Base-by-base conservation (phyloP, 2,888 invertebrate genomes). In the Trachelus iudaicus region DNA sequence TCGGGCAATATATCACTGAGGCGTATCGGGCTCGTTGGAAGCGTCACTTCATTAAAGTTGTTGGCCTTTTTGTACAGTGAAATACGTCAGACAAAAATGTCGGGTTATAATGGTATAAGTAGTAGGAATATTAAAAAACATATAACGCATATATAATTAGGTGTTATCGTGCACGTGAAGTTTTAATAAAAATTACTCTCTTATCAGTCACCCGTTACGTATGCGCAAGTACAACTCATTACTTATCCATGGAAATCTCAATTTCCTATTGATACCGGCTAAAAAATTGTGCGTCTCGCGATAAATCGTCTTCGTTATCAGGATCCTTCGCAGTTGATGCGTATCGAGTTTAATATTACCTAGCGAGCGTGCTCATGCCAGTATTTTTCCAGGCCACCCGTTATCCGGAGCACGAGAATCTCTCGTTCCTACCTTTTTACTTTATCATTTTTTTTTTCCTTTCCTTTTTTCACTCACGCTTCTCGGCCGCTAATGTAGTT, bases 401-500 rank as follows among this genome's bases (percentile, higher is more conserved):
- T 79, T 80, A 79, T 80, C 76, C 34, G 23, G 76, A 77, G 69
- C 69, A 13, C 73, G 80, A 79, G 77, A 78, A 78, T 73, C 68
- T 69, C 31, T 34, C 31, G 69, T 34, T 73, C 68, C 69, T 76
- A 35, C 75, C 34, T 69, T 77, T 78, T 83, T 81, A 80, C 80
- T 75, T 76, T 30, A 34, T 35, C 35, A 35, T 31, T 68, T 75
- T 71, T 77, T 77, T 75, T 75, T 40, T 34, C n/a, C 12, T 71
- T 71, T 40, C n/a, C 0, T 34, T 76, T 37, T 76, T 73, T 68
- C 75, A 40, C 34, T 73, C 73, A 34, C 73, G 56, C 77, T 74
- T 77, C 79, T 82, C 81, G 80, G 85, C 85, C 83, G 78, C 79
- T 76, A 34, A 77, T 69, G 79, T 85, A 85, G 85, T 85, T 83